Conservation (phyloP, 2,888 invertebrate species). For the Sycophila texana region DNA sequence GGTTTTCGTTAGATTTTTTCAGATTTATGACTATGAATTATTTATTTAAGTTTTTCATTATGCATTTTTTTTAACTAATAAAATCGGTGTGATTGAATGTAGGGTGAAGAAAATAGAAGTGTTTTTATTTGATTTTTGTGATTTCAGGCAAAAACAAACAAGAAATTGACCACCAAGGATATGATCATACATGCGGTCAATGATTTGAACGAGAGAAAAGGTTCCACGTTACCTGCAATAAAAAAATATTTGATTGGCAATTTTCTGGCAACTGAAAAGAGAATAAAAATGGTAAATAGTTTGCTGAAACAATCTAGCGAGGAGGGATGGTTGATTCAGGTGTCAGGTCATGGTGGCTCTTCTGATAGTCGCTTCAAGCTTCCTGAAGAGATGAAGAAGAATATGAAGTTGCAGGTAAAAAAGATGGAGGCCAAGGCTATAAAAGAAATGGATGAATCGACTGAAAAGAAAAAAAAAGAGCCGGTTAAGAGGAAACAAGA, state of each 20-base stretch:
- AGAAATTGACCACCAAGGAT: constrained; percentile 44
- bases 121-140: background rate
- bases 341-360: constrained; percentile 38
- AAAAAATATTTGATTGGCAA: constrained; percentile 40
- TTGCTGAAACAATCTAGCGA: constrained; percentile 28
- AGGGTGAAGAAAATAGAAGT: background rate
- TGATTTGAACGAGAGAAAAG: constrained; percentile 38
- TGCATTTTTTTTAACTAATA: background rate
- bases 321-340: constrained; percentile 45
- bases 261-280: constrained; percentile 4
- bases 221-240: constrained; percentile 37
- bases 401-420: background rate
- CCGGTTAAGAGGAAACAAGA: constrained; percentile 4
- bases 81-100: background rate
- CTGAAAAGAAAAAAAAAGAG: constrained; percentile 6
- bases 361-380: constrained; percentile 50
- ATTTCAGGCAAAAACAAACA: constrained; percentile 15
- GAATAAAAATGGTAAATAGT: constrained; percentile 18
- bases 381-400: constrained; percentile 1
- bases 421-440: background rate
- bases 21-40: background rate
- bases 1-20: background rate
- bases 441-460: constrained; percentile 3
- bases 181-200: constrained; percentile 50
- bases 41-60: too few relatives aligned